Percentiles rank a stretch among this genome's conserved stretches.
These are phyloP conservation scores for Graptemys geographica DNA, from an alignment of 2,797 vertebrate genomes.

Conservation along the genomic window DNA sequence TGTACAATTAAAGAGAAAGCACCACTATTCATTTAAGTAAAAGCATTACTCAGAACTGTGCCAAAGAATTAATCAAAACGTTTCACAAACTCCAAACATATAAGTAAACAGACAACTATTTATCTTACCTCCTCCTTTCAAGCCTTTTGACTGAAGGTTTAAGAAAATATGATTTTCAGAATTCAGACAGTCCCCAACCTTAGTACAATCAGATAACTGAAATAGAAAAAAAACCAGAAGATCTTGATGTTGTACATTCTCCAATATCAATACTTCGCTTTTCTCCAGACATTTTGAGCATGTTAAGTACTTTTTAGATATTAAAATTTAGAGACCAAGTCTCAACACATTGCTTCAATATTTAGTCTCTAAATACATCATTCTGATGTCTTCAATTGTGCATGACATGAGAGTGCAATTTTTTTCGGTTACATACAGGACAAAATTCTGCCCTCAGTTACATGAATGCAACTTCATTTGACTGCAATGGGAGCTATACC, in stretches of 20 bases:
- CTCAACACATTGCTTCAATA: neutral
- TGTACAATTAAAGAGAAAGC: neutral
- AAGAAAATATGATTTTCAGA: constrained; percentile 87
- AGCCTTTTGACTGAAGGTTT: constrained; percentile 90
- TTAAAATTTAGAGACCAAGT: neutral
- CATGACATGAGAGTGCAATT: neutral
- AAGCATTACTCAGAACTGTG: neutral
- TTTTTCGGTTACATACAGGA: neutral
- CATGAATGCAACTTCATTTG: neutral
- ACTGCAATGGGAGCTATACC: neutral
- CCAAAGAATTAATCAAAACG: neutral
- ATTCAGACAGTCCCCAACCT: constrained; percentile 85
- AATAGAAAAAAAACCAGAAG: constrained; percentile 34
- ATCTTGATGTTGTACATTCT: constrained; percentile 2
- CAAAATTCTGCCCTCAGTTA: neutral
- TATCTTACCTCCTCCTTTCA: constrained; percentile 93
- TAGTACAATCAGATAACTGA: constrained; percentile 87
- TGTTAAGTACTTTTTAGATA: neutral
- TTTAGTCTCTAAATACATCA: neutral
- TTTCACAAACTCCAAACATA: neutral
- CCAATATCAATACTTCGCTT: neutral
- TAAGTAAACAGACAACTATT: constrained; percentile 3
- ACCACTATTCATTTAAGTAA: neutral
- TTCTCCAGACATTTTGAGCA: neutral
- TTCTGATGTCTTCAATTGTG: neutral